phyloP scores from a whole-genome alignment of 2,113 vertebrate species.

The Mola mola region DNA sequence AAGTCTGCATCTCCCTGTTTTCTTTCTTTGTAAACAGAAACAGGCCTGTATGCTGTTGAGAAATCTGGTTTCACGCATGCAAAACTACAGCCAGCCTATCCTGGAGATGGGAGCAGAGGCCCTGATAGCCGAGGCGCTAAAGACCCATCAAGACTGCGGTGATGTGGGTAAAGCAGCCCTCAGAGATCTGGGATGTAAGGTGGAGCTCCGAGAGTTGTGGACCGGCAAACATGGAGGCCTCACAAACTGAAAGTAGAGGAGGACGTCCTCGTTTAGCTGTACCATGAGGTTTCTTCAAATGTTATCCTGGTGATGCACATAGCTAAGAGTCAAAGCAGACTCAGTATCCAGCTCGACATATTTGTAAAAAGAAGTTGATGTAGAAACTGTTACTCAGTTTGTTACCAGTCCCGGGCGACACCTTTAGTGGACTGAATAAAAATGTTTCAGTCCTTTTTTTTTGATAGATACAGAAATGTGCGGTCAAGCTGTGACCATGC shows the following conservation, averaged over 20 bases:
- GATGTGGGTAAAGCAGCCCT: constrained; percentile 90
- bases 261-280: not conserved
- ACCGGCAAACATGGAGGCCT: constrained; percentile 91
- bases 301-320: too few relatives aligned
- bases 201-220: constrained; percentile 94
- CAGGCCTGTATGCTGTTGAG: constrained; percentile 94
- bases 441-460: too few relatives aligned
- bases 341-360: too few relatives aligned
- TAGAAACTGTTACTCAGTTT: not conserved
- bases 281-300: constrained; percentile 1
- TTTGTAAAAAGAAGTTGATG: constrained; percentile 5
- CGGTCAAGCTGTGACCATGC: too few relatives aligned
- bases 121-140: constrained; percentile 86
- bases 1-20: not conserved
- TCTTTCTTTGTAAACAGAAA: constrained; percentile 80
- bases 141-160: constrained; percentile 84
- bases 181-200: constrained; percentile 91
- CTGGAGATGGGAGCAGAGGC: constrained; percentile 93
- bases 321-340: too few relatives aligned
- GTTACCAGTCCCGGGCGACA: not conserved
- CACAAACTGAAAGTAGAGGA: constrained; percentile 75
- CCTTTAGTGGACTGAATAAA: not conserved
- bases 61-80: constrained; percentile 89
- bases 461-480: too few relatives aligned
- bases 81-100: constrained; percentile 83